phyloP scores from a whole-genome alignment of 23 tunicate species.

The Oikopleura albicans region DNA sequence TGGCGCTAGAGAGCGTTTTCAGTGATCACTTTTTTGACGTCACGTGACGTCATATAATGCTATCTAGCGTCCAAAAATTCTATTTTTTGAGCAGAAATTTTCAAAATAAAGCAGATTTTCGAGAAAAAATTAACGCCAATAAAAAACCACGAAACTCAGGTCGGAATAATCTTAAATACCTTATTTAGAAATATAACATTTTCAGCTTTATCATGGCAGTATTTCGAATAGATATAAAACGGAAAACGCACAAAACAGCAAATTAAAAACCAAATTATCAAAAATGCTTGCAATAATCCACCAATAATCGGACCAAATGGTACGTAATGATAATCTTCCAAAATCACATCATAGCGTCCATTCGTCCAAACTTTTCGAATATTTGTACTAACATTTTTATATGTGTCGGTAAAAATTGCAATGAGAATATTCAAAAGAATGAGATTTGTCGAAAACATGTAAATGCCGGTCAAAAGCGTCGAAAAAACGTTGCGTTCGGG shows the following conservation, averaged over 20 bases:
- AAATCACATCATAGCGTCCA: background rate
- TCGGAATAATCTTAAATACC: background rate
- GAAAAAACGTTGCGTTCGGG: background rate
- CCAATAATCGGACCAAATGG: slow-evolving; percentile 2
- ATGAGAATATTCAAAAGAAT: background rate
- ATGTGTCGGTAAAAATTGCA: background rate
- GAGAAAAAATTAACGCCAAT: no score
- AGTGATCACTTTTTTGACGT: no score
- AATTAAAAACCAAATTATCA: background rate
- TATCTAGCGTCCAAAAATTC: no score
- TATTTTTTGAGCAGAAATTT: no score
- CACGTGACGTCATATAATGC: no score
- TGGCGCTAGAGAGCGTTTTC: no score
- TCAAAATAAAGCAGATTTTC: no score
- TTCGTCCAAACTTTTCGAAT: slow-evolving; percentile 1
- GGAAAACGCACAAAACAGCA: background rate
- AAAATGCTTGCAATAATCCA: background rate
- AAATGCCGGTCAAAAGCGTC: background rate
- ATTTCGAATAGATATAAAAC: no score
- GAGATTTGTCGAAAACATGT: background rate
- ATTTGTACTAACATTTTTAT: background rate
- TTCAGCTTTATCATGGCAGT: no score
- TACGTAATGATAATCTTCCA: slow-evolving; percentile 5
- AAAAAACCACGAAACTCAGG: background rate
- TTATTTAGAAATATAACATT: no score